Percentiles rank a stretch among this genome's conserved stretches.
Conservation (phyloP, 2,113 vertebrate genomes). For the Mobula birostris region DNA sequence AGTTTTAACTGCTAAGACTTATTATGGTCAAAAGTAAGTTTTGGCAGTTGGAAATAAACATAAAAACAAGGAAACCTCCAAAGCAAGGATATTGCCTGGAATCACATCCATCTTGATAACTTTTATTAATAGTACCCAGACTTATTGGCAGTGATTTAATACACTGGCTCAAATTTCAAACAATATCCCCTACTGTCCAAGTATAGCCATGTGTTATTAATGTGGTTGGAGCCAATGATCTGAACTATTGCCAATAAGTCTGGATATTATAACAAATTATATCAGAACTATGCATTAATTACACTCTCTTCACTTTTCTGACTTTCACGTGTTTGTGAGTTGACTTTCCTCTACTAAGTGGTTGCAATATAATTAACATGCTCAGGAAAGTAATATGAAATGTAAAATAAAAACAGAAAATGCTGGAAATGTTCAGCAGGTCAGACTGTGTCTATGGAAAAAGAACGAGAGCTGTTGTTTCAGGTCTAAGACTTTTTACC, state of each 20-base stretch:
- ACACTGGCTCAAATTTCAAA: constrained; percentile 24
- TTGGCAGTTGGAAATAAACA: background rate
- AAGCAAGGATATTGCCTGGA: background rate
- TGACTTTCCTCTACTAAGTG: background rate
- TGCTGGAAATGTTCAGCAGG: too few species aligned
- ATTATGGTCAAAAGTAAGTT: background rate
- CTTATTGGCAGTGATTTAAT: constrained; percentile 34
- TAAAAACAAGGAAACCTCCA: background rate
- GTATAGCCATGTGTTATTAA: constrained; percentile 33
- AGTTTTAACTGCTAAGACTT: too few species aligned
- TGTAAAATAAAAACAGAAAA: too few species aligned
- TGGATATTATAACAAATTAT: constrained; percentile 22
- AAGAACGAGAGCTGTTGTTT: too few species aligned
- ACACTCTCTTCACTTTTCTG: background rate
- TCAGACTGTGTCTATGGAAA: too few species aligned
- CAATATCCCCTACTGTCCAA: constrained; percentile 28
- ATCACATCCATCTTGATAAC: background rate
- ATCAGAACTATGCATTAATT: constrained; percentile 3
- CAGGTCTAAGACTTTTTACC: too few species aligned
- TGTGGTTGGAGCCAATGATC: constrained; percentile 30
- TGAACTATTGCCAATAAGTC: constrained; percentile 30
- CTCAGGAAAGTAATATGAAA: background rate
- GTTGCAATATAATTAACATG: background rate
- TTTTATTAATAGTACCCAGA: constrained; percentile 29
- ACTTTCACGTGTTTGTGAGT: background rate